Evolutionary conservation across 2,888 invertebrate genomes (phyloP).

Genomic region (Eutolmus rufibarbis): DNA sequence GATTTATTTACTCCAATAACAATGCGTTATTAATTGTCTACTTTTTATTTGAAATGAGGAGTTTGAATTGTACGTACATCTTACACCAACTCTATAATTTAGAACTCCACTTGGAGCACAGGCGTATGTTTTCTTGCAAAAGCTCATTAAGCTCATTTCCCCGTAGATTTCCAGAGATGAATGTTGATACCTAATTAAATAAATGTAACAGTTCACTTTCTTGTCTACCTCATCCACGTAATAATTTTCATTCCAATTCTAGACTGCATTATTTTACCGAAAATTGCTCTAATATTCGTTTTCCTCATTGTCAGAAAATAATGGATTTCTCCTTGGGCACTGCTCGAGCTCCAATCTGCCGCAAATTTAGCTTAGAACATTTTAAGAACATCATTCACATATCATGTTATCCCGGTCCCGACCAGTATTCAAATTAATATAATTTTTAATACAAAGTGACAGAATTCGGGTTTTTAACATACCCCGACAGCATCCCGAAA

Average conservation of each 20-base stretch:
- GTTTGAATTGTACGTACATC: too few species aligned
- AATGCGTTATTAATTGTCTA: too few species aligned
- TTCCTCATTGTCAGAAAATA: background rate
- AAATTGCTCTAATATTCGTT: background rate
- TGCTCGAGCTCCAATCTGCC: background rate
- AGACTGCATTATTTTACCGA: background rate
- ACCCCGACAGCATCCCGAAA: background rate
- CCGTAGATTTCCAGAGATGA: background rate
- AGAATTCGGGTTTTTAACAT: background rate
- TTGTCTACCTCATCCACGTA: background rate
- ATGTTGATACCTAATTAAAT: background rate
- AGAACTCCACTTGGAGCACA: background rate
- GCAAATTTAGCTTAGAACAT: background rate
- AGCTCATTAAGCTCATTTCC: background rate
- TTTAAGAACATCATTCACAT: background rate
- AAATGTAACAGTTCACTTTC: background rate
- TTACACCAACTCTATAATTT: background rate
- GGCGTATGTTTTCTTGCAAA: background rate
- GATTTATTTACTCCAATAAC: too few species aligned
- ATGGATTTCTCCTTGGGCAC: background rate
- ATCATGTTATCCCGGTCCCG: background rate
- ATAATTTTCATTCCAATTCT: background rate
- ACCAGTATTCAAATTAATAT: background rate
- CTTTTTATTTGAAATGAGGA: too few species aligned
- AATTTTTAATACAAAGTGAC: background rate